Percentiles rank a stretch among this genome's conserved stretches.
Conservation (phyloP, 2,113 vertebrate species). For the Catharus bicknelli region DNA sequence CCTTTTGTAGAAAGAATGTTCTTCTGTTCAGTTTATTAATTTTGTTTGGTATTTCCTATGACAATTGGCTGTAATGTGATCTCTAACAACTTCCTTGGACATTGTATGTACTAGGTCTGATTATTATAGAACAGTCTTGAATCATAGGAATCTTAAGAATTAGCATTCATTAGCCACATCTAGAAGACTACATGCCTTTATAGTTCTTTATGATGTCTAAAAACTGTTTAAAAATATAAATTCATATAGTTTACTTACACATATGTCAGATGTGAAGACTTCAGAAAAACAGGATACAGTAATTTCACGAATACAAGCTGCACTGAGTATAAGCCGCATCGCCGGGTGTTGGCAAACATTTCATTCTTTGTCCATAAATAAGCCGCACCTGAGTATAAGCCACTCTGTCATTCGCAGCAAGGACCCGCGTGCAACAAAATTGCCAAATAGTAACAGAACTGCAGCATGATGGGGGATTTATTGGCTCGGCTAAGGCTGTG, state of each 20-base stretch:
- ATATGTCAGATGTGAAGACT: neutral
- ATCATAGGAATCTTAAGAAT: neutral
- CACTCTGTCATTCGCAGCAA: too few relatives aligned
- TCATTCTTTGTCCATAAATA: too few relatives aligned
- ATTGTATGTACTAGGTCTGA: neutral
- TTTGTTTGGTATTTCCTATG: neutral
- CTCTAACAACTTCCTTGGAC: neutral
- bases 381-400: too few relatives aligned
- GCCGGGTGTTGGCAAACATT: too few relatives aligned
- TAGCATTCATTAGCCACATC: neutral
- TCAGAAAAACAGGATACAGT: neutral
- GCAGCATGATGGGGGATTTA: too few relatives aligned
- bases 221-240: conserved; percentile 9
- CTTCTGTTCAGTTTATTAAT: neutral
- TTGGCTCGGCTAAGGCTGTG: too few relatives aligned
- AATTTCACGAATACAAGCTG: too few relatives aligned
- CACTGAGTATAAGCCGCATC: too few relatives aligned
- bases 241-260: neutral
- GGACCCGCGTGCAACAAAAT: too few relatives aligned
- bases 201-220: neutral
- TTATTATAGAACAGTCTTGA: neutral
- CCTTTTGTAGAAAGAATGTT: neutral
- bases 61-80: neutral
- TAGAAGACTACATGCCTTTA: neutral
- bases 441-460: too few relatives aligned